Base-by-base conservation (phyloP, 2,888 invertebrate species). In the Molorchus minor region DNA sequence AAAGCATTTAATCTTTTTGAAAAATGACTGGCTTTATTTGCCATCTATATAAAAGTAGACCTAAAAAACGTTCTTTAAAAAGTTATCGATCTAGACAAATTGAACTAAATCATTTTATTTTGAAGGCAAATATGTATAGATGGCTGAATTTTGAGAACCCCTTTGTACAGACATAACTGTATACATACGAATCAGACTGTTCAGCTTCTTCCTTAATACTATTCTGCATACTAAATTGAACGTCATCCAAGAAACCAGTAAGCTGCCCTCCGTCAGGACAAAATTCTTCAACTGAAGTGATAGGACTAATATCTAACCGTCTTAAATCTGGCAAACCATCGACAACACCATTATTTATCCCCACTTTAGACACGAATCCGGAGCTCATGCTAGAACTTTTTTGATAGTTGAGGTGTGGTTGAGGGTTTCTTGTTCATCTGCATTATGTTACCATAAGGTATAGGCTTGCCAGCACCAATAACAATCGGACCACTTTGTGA, bases 201-300 rank as follows among this genome's bases (percentile, higher is more conserved):
- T 78, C 71, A 15, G 79, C 76, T 15, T 81, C 80, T 25, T 79
- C 77, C 51, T 80, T 80, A 12, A 62, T 49, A 29, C 79, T 79
- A 71, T 75, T 79, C 8, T 80, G 79, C 1, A 44, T 20, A 51
- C 77, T 75, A 64, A 81, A 79, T 58, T 78, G 83, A 10, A 82
- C 78, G 69, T 92, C 92, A 62, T 92, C 92, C 35, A 92, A 81
- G 75, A 93, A 92, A 54, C 89, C 90, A 74, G 87, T 86, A 30
- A 91, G 77, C 40, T 88, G 86, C n/a, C 90, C 91, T 10, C 88
- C 88, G 81, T 93, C 86, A 61, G 91, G 84, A 75, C 90, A 82
- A 83, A 90, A 91, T 73, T 91, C 90, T 68, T 91, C 90, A 5
- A 91, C 88, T 65, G 81, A 81, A 3, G 78, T 78, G 33, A 81